Evolutionary conservation across 2,113 vertebrate species (phyloP).

Genomic region (Eurystomus gularis): DNA sequence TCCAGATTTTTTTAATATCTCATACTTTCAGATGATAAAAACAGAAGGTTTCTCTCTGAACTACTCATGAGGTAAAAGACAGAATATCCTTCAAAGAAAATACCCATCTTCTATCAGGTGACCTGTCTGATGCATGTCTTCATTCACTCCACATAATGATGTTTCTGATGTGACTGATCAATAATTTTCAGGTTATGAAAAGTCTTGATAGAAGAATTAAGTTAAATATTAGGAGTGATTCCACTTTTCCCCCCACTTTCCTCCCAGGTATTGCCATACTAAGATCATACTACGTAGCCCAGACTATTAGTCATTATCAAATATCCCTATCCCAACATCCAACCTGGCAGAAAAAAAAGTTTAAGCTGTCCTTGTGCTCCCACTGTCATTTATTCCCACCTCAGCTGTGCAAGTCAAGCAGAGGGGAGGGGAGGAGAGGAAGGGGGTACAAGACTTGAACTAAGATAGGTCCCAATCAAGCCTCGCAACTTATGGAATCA

Average conservation of each 20-base stretch:
- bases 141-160: not conserved
- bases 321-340: not conserved
- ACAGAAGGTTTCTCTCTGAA: not conserved
- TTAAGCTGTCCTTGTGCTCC: not conserved
- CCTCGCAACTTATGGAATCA: not conserved
- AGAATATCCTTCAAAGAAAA: not conserved
- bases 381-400: not conserved
- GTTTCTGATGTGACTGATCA: not conserved
- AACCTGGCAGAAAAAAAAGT: not conserved
- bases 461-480: not conserved
- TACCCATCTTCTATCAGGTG: not conserved
- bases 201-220: not conserved
- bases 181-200: not conserved
- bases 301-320: not conserved
- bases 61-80: not conserved
- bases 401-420: not conserved
- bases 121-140: not conserved
- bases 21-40: not conserved
- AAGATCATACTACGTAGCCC: not conserved
- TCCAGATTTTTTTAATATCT: not conserved
- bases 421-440: not conserved
- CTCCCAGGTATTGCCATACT: not conserved
- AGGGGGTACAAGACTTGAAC: not conserved
- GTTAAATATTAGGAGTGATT: not conserved
- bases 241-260: not conserved